Conservation (phyloP, 64 coral and sea anemone species). For the Anthopleura sola region DNA sequence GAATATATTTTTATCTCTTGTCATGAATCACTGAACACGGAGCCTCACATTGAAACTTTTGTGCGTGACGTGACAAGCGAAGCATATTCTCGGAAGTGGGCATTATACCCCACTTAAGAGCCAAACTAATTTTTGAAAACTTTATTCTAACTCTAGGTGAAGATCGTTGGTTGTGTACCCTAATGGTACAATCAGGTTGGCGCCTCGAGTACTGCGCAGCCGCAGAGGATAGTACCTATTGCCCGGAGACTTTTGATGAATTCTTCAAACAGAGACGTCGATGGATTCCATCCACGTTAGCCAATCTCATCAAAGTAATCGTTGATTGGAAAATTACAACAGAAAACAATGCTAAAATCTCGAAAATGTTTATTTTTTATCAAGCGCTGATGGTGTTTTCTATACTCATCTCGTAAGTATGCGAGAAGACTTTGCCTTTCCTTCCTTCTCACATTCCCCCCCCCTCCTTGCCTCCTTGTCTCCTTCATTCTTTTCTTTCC, state of each 20-base stretch:
- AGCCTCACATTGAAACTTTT: too few relatives aligned
- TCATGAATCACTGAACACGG: too few relatives aligned
- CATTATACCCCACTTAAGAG: too few relatives aligned
- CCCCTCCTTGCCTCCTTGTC: background rate
- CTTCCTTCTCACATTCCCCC: too few relatives aligned
- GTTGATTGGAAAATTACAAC: constrained; percentile 68
- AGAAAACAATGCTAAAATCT: constrained; percentile 79
- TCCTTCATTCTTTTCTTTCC: background rate
- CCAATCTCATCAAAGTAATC: constrained; percentile 71
- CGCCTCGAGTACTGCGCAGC: constrained; percentile 92
- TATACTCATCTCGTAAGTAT: background rate
- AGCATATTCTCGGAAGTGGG: too few relatives aligned
- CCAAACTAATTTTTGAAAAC: too few relatives aligned
- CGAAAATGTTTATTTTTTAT: constrained; percentile 78
- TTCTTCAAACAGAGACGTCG: constrained; percentile 91
- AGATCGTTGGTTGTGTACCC: constrained; percentile 93
- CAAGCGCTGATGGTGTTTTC: constrained; percentile 54
- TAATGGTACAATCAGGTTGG: constrained; percentile 97
- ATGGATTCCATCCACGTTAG: constrained; percentile 94
- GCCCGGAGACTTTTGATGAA: constrained; percentile 86
- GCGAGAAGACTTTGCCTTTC: too few relatives aligned
- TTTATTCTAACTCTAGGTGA: constrained; percentile 47
- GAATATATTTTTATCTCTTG: too few relatives aligned
- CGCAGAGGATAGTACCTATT: constrained; percentile 84
- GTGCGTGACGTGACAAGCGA: too few relatives aligned